Percentiles rank a stretch among this genome's conserved stretches.
Conservation (phyloP, 2,888 invertebrate genomes). For the Drosophila melanosoma region DNA sequence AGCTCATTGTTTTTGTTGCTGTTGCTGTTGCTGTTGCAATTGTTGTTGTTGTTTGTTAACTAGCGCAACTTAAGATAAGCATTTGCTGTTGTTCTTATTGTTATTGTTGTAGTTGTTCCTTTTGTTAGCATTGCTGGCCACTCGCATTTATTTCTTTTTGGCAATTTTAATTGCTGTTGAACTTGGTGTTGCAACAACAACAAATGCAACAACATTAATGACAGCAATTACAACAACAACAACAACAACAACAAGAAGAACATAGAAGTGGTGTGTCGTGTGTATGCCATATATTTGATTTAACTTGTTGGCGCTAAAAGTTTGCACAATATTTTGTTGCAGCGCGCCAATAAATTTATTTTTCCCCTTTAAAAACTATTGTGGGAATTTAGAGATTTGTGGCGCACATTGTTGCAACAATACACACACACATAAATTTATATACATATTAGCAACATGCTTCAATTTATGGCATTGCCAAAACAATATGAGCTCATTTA, state of each 20-base stretch:
- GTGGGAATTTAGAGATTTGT: conserved; percentile 78
- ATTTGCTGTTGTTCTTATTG: conserved; percentile 8
- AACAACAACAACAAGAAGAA: conserved; percentile 18
- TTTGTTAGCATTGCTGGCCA: conserved; percentile 24
- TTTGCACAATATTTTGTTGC: conserved; percentile 63
- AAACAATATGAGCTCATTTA: conserved; percentile 20
- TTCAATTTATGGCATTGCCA: conserved; percentile 40
- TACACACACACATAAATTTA: conserved; percentile 11
- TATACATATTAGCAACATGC: conserved; percentile 27
- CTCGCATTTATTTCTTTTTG: conserved; percentile 66
- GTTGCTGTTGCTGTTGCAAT: conserved; percentile 22
- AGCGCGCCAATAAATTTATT: conserved; percentile 72
- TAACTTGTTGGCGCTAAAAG: conserved; percentile 73
- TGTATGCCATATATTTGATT: conserved; percentile 78
- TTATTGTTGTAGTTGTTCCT: conserved; percentile 6
- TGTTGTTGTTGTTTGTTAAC: conserved; percentile 56
- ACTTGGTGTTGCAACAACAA: conserved; percentile 62
- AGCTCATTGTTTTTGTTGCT: conserved; percentile 22
- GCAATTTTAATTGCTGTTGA: conserved; percentile 77
- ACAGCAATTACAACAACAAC: conserved; percentile 47
- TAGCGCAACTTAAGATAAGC: conserved; percentile 69
- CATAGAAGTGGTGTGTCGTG: conserved; percentile 23
- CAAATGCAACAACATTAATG: conserved; percentile 47
- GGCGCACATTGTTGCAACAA: conserved; percentile 55
- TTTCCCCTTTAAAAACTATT: conserved; percentile 77